Base-by-base conservation (phyloP, 2,797 vertebrate species). In the Cynopterus sphinx region DNA sequence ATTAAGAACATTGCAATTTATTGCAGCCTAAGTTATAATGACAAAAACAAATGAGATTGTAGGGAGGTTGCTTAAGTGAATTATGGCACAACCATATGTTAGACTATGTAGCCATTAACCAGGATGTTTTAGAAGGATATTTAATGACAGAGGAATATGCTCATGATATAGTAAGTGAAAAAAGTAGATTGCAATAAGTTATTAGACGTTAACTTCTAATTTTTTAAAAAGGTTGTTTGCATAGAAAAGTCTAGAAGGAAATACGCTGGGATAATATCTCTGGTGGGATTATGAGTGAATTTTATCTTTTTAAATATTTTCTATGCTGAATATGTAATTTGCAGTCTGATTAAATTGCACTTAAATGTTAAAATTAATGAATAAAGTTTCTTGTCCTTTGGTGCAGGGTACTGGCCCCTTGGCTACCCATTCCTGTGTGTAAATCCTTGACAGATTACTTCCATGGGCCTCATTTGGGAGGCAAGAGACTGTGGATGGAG, bases 391-490 rank as follows among this genome's bases (percentile, higher is more conserved):
- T 94, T 82, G n/a, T 31, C 31, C 24, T 24, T 87, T 3, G 5
- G 6, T 63, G 43, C 22, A 41, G 49, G 53, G 43, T 16, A 39
- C 33, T 41, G 9, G 33, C 59, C 49, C 11, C 92, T 93, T 91
- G 46, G 75, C 49, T 26, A 4, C 21, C 59, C 28, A 4, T 63
- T 73, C 43, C 57, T 33, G 81, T n/a, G 67, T 70, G 0, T 43
- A 31, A 84, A 94, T 95, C 92, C 94, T 97, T 97, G 94, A 95
- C 65, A 31, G 24, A 39, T 84, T 53, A 61, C 70, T 86, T 75
- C 51, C 21, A 5, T 4, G 7, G 94, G 55, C 92, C 86, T 95
- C n/a, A 13, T 33, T 89, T 74, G 82, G 70, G 92, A 96, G 63
- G 90, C 95, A 92, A 61, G 91, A 94, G 67, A n/a, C 39, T 73